Evolutionary conservation across 2,113 vertebrate species (phyloP), one percentile per base, ranked within the genome.

Genomic region (Guaruba guarouba): DNA sequence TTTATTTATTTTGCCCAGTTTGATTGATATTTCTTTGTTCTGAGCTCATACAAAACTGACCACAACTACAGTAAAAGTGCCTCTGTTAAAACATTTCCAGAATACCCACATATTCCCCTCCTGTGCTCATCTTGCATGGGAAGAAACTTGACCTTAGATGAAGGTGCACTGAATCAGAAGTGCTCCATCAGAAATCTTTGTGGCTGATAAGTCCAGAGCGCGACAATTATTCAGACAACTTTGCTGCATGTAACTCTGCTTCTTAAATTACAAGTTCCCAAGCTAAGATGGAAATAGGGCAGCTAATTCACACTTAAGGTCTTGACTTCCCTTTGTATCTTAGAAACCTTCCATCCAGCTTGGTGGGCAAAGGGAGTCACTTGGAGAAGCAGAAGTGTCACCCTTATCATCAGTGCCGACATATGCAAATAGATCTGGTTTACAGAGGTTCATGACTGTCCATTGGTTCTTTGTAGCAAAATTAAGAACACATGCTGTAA

Each of bases 21-120:
- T 93, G 93, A 95, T 97, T 94, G 94, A 95, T 97, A 69, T 4
- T 10, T 84, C 92, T 97, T 94, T 94, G 82, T 95, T 78, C 88
- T 68, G 66, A 68, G 88, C 74, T 71, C 49, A 27, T 13, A 87
- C 67, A 84, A 81, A 89, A 89, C 48, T 79, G 90, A 86, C 74
- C 93, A 82, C 86, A 89, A 18, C 80, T 82, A 61, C 81, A 91
- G 86, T 49, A 95, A 69, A 95, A 96, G 79, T 79, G 82, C 57
- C 74, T 87, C 73, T 82, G 61, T 90, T 92, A 84, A 91, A 93
- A 73, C 67, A 31, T 81, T 87, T 81, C 17, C 77, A 89, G 57
- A 82, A 77, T 39, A 62, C 73, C 92, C 74, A 59, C 3, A 6
- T 81, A 82, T 62, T 78, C 37, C n/a, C 13, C 37, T 92, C 66